Percentiles rank a stretch among this genome's conserved stretches.
phyloP scores from a whole-genome alignment of 2,797 vertebrate species.

The Coracias cyanogaster region DNA sequence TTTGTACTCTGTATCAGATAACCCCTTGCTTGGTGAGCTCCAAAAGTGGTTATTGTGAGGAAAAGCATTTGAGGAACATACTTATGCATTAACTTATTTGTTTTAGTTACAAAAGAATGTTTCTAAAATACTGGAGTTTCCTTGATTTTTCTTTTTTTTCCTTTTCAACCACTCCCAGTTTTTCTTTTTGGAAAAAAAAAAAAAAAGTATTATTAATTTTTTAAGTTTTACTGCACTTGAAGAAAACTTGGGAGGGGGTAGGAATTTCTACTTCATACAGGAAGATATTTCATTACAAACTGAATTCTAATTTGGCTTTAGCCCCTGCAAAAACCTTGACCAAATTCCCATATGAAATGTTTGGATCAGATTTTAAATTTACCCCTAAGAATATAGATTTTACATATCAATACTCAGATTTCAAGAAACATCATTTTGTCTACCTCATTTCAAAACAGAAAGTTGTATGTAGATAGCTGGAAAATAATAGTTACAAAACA shows the following conservation, averaged over 20 bases:
- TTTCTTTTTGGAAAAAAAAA: accelerated
- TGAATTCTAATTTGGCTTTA: background rate
- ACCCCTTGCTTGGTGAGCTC: background rate
- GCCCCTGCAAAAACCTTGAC: background rate
- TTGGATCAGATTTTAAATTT: background rate
- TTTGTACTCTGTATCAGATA: background rate
- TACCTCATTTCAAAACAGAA: background rate
- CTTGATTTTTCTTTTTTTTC: background rate
- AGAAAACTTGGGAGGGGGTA: background rate
- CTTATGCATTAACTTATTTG: background rate
- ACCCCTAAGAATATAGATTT: background rate
- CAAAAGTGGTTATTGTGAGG: background rate
- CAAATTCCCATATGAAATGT: background rate
- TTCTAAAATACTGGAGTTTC: background rate
- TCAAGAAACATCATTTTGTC: background rate
- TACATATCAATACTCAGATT: background rate
- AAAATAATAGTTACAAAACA: slow-evolving; percentile 19
- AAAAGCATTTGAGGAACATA: background rate
- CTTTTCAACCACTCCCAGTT: background rate
- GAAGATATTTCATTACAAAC: background rate
- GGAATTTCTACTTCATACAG: background rate
- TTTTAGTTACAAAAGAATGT: background rate
- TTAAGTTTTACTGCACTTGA: background rate
- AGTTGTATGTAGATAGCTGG: background rate
- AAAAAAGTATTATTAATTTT: background rate